Base-by-base conservation (phyloP, 2,888 invertebrate genomes). In the Standfussiana lucernea region DNA sequence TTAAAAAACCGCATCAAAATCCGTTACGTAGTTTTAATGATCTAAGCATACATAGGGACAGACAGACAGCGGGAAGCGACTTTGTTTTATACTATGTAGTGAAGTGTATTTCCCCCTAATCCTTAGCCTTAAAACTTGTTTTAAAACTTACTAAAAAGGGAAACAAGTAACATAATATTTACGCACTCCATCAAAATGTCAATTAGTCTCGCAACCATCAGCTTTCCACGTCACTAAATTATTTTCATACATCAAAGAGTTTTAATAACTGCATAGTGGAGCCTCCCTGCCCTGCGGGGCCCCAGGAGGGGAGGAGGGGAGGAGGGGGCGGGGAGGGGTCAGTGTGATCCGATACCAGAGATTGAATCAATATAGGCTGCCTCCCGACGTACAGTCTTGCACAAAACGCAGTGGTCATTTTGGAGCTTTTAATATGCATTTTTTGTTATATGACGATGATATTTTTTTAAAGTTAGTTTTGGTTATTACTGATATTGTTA, bases 351-450 rank as follows among this genome's bases (percentile, higher is more conserved):
- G 50, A 56, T 69, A 77, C 32, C 61, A 62, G 81, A 69, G 42
- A 72, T 84, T 81, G 75, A 84, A 84, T 84, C 84, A 81, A 84
- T 84, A 80, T 80, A 40, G 70, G 35, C 64, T 13, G 37, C 42
- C 68, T 40, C 83, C 80, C 80, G 42, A 28, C 8, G 72, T 65
- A 79, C 78, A 50, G 78, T 24, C 28, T 24, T 42, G 21, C 42
- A 59, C 35, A 72, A 28, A 42, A 78, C 18, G 18, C 18, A 21
- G 0, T 40, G 64, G 40, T 15, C 0, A 40, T 56, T 70, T 70
- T 1, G 32, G 2, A n/a, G 15, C 18, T 61, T 74, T 18, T 18
- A 6, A 37, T 13, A 45, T n/a, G 15, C 24, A 13, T 62, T 13
- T 37, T 61, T 59, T 2, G 28, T 3, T 15, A 15, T 3, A 18